A percentile compares a stretch with the other conserved stretches of the same genome.
Evolutionary conservation across 2,797 vertebrate genomes (phyloP).

Genomic region (Sebastes dallii): DNA sequence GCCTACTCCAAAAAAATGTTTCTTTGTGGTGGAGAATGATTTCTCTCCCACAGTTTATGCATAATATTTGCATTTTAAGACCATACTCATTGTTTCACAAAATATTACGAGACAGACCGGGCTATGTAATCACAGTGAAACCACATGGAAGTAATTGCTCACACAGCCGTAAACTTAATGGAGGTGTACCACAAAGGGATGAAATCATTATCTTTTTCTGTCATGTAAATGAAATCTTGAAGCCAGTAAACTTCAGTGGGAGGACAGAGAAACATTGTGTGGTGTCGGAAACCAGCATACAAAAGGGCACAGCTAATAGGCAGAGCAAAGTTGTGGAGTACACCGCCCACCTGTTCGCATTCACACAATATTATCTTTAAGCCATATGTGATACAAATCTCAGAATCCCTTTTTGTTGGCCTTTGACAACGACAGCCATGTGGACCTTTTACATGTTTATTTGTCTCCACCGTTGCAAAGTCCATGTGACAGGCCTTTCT

Average conservation of each 20-base stretch:
- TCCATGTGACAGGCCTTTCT: conserved; percentile 12
- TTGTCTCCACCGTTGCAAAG: neutral
- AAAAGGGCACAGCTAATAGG: conserved; percentile 27
- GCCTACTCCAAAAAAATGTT: neutral
- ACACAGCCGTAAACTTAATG: conserved; percentile 30
- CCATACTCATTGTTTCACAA: conserved; percentile 2
- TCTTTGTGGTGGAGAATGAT: neutral
- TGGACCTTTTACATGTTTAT: neutral
- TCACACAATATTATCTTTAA: conserved; percentile 21
- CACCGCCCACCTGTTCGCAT: conserved; percentile 31
- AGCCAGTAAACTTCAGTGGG: conserved; percentile 32
- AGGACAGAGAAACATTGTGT: conserved; percentile 26
- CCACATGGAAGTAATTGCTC: conserved; percentile 46
- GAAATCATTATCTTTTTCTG: conserved; percentile 11
- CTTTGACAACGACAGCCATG: neutral
- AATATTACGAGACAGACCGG: conserved; percentile 35
- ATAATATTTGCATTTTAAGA: conserved; percentile 47
- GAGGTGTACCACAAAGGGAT: conserved; percentile 25
- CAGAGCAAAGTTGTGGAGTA: conserved; percentile 21
- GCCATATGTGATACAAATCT: conserved; percentile 8
- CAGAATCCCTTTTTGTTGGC: neutral
- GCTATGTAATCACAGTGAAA: conserved; percentile 30
- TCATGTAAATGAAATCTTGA: conserved; percentile 17
- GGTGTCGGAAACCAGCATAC: neutral
- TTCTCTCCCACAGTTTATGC: conserved; percentile 29